Percentiles rank a stretch among this genome's conserved stretches.
phyloP scores from a whole-genome alignment of 2,113 vertebrate genomes.

The Ranitomeya variabilis region DNA sequence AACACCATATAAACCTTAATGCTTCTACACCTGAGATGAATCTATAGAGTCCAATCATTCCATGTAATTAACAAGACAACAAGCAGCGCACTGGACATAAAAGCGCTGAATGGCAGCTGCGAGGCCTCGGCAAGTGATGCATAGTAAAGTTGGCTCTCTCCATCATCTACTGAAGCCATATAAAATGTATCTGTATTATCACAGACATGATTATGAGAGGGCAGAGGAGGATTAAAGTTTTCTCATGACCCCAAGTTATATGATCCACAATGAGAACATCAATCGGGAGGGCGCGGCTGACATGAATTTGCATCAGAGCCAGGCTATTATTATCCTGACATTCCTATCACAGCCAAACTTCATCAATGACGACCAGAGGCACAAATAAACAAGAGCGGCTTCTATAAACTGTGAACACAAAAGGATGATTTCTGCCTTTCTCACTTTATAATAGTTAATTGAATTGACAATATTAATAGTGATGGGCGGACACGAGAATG shows the following conservation, averaged over 20 bases:
- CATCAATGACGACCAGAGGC: slow-evolving; percentile 7
- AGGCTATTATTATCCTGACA: slow-evolving; percentile 29
- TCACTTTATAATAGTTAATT: neutral
- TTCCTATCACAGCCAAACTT: slow-evolving; percentile 9
- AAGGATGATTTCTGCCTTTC: neutral
- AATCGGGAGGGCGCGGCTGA: slow-evolving; percentile 54
- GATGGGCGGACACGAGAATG: too few species aligned
- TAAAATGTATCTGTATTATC: slow-evolving; percentile 59
- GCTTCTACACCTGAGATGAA: slow-evolving; percentile 34
- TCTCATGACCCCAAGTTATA: slow-evolving; percentile 57
- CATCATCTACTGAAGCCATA: slow-evolving; percentile 30
- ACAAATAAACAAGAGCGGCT: neutral
- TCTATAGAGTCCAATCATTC: neutral
- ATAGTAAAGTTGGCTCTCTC: slow-evolving; percentile 37
- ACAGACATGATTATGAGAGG: slow-evolving; percentile 61
- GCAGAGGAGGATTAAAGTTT: slow-evolving; percentile 62
- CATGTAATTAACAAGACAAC: slow-evolving; percentile 22
- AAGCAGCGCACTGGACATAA: neutral
- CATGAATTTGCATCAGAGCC: slow-evolving; percentile 49
- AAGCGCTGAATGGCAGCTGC: neutral
- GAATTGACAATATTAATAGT: too few species aligned
- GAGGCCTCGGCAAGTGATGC: neutral
- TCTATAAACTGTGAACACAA: neutral
- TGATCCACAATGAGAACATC: slow-evolving; percentile 55
- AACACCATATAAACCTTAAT: slow-evolving; percentile 1